Base-by-base conservation (phyloP, 2,888 invertebrate genomes). In the Hydrotaea cyrtoneurina region DNA sequence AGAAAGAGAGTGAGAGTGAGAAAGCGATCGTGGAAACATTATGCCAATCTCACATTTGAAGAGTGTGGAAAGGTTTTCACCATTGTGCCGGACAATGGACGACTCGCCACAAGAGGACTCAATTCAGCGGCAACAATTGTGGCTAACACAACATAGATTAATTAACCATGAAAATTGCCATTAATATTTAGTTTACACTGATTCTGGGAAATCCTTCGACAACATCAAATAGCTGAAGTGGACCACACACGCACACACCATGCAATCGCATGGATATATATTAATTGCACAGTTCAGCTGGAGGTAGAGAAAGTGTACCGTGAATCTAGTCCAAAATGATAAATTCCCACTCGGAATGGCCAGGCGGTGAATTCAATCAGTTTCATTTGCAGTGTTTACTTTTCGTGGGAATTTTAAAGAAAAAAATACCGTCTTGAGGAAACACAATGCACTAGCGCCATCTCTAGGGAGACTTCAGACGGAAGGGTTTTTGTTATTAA, bases 131-230 rank as follows among this genome's bases (percentile, higher is more conserved):
- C 17, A 79, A 78, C 71, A 69, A 82, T 85, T 85, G 81, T 79
- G 81, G 85, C 81, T 62, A 59, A 80, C 19, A 69, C 69, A 75
- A 71, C 26, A 15, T 76, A 77, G 74, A 76, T 77, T 85, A 85
- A 82, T 85, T 79, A 85, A 85, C 76, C 85, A 82, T 85, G 59
- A 79, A 85, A 85, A 79, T 85, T 76, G 55, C 73, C 50, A 81
- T 81, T 84, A 79, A 84, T 84, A 82, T 55, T n/a, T 66, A 64
- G 64, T 75, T 82, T 59, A 57, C 17, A 23, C 50, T 57, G 55
- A 75, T 85, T 85, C 81, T 21, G 43, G n/a, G 81, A 85, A 82
- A 46, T 74, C 55, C 23, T 62, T 43, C 72, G 39, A 55, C 59
- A 59, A 23, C 23, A 55, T 55, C 19, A 55, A 55, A 55, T 23